Conservation (phyloP, 2,113 vertebrate species). For the Datnioides undecimradiatus region DNA sequence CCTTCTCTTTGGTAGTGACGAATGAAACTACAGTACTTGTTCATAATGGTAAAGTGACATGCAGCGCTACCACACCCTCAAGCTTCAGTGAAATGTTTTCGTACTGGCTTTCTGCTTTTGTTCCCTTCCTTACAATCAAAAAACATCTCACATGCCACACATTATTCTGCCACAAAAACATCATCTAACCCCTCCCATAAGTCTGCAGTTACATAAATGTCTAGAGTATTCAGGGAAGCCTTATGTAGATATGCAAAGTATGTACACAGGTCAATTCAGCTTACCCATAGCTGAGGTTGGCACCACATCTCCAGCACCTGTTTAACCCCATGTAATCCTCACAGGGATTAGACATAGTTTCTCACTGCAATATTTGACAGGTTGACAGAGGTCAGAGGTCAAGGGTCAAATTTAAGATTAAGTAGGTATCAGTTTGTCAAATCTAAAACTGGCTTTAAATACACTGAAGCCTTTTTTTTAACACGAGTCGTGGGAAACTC, state of each 20-base stretch:
- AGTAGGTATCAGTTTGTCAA: neutral
- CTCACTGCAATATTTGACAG: neutral
- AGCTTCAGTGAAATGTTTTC: neutral
- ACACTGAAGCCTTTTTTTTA: neutral
- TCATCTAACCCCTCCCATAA: neutral
- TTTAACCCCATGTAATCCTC: constrained; percentile 22
- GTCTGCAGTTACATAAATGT: neutral
- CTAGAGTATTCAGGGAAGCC: too few relatives aligned
- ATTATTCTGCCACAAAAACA: neutral
- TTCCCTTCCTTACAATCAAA: neutral
- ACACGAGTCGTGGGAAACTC: neutral
- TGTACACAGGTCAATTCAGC: neutral
- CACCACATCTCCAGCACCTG: constrained; percentile 28
- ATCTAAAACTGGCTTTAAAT: constrained; percentile 5
- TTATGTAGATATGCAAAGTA: neutral
- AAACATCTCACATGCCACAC: neutral
- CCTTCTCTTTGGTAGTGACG: neutral
- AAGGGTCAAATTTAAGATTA: constrained; percentile 17
- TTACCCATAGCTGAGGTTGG: constrained; percentile 3
- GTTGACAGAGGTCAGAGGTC: neutral
- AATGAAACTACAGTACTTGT: too few relatives aligned
- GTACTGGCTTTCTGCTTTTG: neutral
- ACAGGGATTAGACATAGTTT: neutral
- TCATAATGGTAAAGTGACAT: neutral
- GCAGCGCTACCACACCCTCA: neutral